Conservation (phyloP, 2,888 invertebrate genomes). For the Rotaria magnacalcarata region DNA sequence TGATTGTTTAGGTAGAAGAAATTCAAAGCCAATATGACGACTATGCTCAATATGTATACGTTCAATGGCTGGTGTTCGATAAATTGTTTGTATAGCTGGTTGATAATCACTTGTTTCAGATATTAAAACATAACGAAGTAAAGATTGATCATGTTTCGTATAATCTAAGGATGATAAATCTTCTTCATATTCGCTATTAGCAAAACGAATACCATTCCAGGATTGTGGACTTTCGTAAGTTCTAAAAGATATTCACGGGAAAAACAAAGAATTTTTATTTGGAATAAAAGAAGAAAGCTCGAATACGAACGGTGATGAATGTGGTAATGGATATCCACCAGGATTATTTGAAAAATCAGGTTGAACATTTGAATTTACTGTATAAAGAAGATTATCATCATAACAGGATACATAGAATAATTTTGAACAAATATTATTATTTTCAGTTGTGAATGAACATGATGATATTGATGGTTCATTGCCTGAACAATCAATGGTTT, state of each 20-base stretch:
- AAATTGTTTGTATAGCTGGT: conserved; percentile 79
- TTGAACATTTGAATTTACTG: not conserved
- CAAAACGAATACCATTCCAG: conserved; percentile 94
- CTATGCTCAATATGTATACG: conserved; percentile 74
- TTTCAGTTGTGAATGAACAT: conserved; percentile 38
- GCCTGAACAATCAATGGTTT: conserved; percentile 42
- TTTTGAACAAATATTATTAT: not conserved
- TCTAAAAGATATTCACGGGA: conserved; percentile 60
- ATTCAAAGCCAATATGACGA: conserved; percentile 83
- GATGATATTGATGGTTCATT: conserved; percentile 32
- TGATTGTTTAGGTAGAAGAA: conserved; percentile 76
- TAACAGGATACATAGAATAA: conserved; percentile 40
- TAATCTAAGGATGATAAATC: conserved; percentile 1
- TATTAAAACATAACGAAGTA: conserved; percentile 71
- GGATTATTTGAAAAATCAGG: not conserved
- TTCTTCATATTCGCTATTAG: conserved; percentile 77
- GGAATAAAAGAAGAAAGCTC: not conserved
- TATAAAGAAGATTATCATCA: conserved; percentile 30
- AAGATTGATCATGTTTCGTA: conserved; percentile 67
- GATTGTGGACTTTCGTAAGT: conserved; percentile 67
- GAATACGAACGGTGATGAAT: not conserved
- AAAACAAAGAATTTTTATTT: not conserved
- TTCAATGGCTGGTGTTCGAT: conserved; percentile 78
- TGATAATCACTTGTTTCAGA: conserved; percentile 75
- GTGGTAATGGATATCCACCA: not conserved